Conservation (phyloP, 2,113 vertebrate genomes). For the Thunnus thynnus region DNA sequence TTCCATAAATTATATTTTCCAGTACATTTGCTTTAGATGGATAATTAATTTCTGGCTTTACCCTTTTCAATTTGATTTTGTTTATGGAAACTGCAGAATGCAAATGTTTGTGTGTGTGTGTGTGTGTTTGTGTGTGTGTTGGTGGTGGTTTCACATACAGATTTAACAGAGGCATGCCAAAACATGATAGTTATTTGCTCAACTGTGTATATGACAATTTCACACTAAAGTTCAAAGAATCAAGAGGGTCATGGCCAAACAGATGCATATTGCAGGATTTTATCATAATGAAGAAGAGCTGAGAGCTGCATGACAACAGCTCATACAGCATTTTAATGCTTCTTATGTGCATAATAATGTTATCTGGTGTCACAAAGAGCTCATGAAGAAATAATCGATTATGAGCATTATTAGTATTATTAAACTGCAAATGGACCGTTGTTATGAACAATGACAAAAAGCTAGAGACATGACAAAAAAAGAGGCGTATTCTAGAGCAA, state of each 20-base stretch:
- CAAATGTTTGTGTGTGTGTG: slow-evolving; percentile 60
- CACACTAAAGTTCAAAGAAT: slow-evolving; percentile 17
- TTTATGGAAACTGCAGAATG: slow-evolving; percentile 76
- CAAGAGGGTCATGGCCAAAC: slow-evolving; percentile 22
- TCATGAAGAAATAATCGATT: no score
- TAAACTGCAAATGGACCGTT: no score
- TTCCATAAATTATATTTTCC: slow-evolving; percentile 98
- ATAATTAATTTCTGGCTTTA: slow-evolving; percentile 98
- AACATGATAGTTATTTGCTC: slow-evolving; percentile 34
- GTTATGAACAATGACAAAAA: no score
- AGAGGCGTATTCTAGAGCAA: no score
- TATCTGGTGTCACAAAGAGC: no score
- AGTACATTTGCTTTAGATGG: slow-evolving; percentile 96
- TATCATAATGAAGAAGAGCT: slow-evolving; percentile 1
- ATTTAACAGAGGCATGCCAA: slow-evolving; percentile 8
- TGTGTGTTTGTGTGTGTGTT: slow-evolving; percentile 28
- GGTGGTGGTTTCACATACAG: slow-evolving; percentile 18
- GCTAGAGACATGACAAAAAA: no score
- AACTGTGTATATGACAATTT: slow-evolving; percentile 20
- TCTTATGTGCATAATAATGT: neutral
- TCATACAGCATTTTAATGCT: neutral
- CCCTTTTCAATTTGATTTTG: slow-evolving; percentile 91
- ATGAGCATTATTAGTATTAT: no score
- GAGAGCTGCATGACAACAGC: neutral
- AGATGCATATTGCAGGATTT: slow-evolving; percentile 9